Evolutionary conservation across 2,888 invertebrate species (phyloP).

Genomic region (Oscheius myriophilus): DNA sequence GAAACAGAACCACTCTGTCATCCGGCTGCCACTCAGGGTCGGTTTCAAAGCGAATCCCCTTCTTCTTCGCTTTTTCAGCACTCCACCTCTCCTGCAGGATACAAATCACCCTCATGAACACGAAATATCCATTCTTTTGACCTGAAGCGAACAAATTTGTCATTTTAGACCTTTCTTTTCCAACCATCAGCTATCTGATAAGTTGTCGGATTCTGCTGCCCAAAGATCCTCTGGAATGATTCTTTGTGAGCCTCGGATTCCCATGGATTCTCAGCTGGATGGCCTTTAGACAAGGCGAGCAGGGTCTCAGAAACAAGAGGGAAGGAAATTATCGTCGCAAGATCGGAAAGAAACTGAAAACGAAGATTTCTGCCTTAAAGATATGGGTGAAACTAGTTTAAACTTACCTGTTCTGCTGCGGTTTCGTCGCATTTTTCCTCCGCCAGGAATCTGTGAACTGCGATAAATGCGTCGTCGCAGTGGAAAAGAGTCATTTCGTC

Average conservation of each 20-base stretch:
- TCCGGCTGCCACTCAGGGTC: slow-evolving; percentile 70
- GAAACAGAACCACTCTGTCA: slow-evolving; percentile 66
- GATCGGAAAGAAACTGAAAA: slow-evolving; percentile 39
- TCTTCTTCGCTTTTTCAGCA: slow-evolving; percentile 51
- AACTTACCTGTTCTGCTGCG: slow-evolving; percentile 39
- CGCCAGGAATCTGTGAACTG: slow-evolving; percentile 57
- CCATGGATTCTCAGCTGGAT: slow-evolving; percentile 21
- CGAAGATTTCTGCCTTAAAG: not conserved
- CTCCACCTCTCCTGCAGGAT: slow-evolving; percentile 57
- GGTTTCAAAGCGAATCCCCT: slow-evolving; percentile 61
- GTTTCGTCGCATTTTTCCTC: slow-evolving; percentile 41
- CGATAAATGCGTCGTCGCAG: slow-evolving; percentile 63
- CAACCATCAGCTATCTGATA: slow-evolving; percentile 29
- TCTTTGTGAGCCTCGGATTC: not conserved
- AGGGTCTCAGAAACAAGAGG: slow-evolving; percentile 36
- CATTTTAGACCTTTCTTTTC: slow-evolving; percentile 3
- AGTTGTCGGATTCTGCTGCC: slow-evolving; percentile 31
- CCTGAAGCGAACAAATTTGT: too few relatives aligned
- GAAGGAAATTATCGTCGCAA: slow-evolving; percentile 29
- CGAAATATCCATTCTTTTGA: slow-evolving; percentile 60
- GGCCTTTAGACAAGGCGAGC: slow-evolving; percentile 28
- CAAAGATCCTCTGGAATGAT: slow-evolving; percentile 29
- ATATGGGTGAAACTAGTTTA: not conserved
- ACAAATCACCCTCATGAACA: slow-evolving; percentile 59
- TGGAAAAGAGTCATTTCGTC: slow-evolving; percentile 60